Base-by-base conservation (phyloP, 2,113 vertebrate genomes). In the Campylomormyrus numenius region DNA sequence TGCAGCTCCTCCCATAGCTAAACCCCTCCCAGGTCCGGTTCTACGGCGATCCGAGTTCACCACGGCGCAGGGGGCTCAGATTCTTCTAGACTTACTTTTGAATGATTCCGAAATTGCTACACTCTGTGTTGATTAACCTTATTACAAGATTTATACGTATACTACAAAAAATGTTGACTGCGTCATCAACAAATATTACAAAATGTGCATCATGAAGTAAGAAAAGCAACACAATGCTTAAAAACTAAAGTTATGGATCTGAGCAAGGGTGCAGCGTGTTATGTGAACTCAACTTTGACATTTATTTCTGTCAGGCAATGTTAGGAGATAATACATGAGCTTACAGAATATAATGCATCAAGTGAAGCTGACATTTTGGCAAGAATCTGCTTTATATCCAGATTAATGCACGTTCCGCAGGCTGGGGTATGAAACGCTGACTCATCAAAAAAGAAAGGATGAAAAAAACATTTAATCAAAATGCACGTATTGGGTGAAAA, bases 331-430 rank as follows among this genome's bases (percentile, higher is more conserved):
- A 90, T 90, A 45, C 86, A 90, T 83, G 66, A 88, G 90, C 90
- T 80, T 88, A 88, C 48, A 80, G 46, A 53, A 27, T 56, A 87
- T 83, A 88, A 90, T 90, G 85, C 85, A 90, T 90, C 90, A 90
- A 88, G 85, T 83, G 45, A 88, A 56, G 53, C 50, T 90, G 90
- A 88, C 90, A 90, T 90, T 90, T 90, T 90, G 90, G 85, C 90
- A 88, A 90, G 62, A 90, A 70, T 31, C 86, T 74, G 49, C 90
- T 88, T 90, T 90, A 90, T 90, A 90, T 88, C 90, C 90, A 90
- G 90, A 90, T 90, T 90, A 90, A 90, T 90, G 90, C 90, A 88
- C 66, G 50, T 90, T 88, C 90, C 46, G 87, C 45, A 52, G 56
- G 85, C 56, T 87, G 90, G 39, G 86, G 87, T 88, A 48, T 90